These are phyloP conservation scores for Saturnia pavonia DNA, from an alignment of 2,888 invertebrate species.

Conservation along the genomic window DNA sequence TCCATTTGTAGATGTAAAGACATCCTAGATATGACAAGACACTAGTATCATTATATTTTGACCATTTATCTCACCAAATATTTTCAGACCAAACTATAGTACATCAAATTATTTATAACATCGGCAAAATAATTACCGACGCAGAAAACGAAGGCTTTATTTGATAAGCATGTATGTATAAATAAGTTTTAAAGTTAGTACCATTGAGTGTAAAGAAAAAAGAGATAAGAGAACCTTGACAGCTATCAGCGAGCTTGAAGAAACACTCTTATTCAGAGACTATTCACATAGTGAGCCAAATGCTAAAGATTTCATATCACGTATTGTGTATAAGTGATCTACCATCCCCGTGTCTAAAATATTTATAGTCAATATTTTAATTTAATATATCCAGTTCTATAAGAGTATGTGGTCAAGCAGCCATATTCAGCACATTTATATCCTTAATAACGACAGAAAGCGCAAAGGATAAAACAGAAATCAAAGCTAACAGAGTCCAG, in stretches of 20 bases:
- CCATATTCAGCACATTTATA: constrained; percentile 34
- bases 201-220: background rate
- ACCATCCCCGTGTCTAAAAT: background rate
- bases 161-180: background rate
- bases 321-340: background rate
- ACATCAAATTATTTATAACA: background rate
- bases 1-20: constrained; percentile 27
- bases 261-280: background rate
- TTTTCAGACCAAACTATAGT: background rate
- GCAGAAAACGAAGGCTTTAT: background rate
- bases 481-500: constrained; percentile 56
- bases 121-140: no score
- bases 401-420: no score
- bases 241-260: background rate
- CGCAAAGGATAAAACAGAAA: constrained; percentile 62
- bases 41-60: background rate
- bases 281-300: background rate
- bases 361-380: no score
- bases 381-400: no score
- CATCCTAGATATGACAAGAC: constrained; percentile 29
- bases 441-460: constrained; percentile 43
- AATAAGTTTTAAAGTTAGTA: background rate
- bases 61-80: background rate
- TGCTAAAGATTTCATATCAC: background rate
- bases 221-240: background rate